phyloP scores from a whole-genome alignment of 2,888 invertebrate genomes.

The Apomyelois bistriatella region DNA sequence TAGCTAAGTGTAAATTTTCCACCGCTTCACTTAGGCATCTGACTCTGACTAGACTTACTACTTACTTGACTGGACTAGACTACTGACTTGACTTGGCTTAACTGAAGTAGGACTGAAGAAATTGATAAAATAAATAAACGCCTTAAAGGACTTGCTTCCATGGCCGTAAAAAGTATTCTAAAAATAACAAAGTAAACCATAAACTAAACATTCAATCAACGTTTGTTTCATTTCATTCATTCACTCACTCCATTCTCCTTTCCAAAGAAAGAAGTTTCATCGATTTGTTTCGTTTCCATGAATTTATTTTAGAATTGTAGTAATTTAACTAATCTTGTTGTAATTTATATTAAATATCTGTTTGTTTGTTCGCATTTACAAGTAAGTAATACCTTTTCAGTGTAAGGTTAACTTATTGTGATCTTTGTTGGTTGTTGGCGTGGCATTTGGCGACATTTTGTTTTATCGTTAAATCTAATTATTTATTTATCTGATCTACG shows the following conservation, averaged over 20 bases:
- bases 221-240: slow-evolving; percentile 22
- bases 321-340: slow-evolving; percentile 46
- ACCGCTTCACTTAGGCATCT: no score
- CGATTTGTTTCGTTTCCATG: slow-evolving; percentile 41
- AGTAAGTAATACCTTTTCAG: slow-evolving; percentile 49
- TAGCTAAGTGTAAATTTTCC: no score
- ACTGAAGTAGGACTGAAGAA: no score
- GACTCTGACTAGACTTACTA: no score
- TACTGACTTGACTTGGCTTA: no score
- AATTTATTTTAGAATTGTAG: slow-evolving; percentile 50
- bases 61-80: no score
- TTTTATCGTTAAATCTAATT: slow-evolving; percentile 71
- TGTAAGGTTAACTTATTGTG: slow-evolving; percentile 18
- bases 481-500: slow-evolving; percentile 35
- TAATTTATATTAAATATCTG: slow-evolving; percentile 44
- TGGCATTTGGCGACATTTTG: slow-evolving; percentile 78
- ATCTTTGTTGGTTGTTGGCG: slow-evolving; percentile 51
- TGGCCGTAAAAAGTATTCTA: no score
- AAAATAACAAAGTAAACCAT: background rate
- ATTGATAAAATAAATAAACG: no score
- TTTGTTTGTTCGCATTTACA: slow-evolving; percentile 43
- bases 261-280: slow-evolving; percentile 40
- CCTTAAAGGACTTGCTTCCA: no score
- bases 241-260: slow-evolving; percentile 33
- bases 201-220: slow-evolving; percentile 19